Evolutionary conservation across 2,888 invertebrate species (phyloP), one percentile per base, ranked within the genome.

Genomic region (Sympetrum striolatum): DNA sequence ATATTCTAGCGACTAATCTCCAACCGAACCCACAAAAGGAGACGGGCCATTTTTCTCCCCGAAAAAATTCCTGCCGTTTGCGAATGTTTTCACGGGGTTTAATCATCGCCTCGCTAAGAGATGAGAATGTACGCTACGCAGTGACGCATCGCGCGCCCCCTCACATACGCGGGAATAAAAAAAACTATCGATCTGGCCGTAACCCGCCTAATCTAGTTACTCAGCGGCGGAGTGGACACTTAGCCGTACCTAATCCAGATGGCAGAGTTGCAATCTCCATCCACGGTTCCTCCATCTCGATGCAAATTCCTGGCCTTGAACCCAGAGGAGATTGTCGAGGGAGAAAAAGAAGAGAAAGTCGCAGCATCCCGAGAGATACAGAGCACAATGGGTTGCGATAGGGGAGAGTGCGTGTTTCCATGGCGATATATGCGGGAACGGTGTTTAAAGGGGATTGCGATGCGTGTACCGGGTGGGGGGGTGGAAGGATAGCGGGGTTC

Each of bases 261-360:
- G 86, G 60, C 39, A 60, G 22, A 35, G 86, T 37, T 60, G 60
- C 86, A 37, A 86, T 60, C 86, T 82, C 82, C 18, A 6, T 18
- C 31, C 31, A 0, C 60, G 35, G 5, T n/a, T 37, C 60, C 60
- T 14, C 86, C 86, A 37, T 86, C 86, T 64, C 86, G 86, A 86
- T 86, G 86, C 86, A 86, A 86, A 86, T 86, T 86, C 60, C 37
- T 53, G 86, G 60, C 22, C 60, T 64, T 60, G 64, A 58, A 82
- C 31, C 35, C 82, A 6, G 5, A 48, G 14, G 25, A 48, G 81
- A 44, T 8, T 18, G 39, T 22, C 10, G 80, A 10, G 39, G 80
- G 35, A 22, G 73, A 12, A 73, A 73, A 73, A 73, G 73, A 31
- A 73, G 73, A 31, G 73, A 73, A 31, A 73, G 31, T 73, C 10